Base-by-base conservation (phyloP, 2,797 vertebrate genomes). In the Taeniopygia guttata region DNA sequence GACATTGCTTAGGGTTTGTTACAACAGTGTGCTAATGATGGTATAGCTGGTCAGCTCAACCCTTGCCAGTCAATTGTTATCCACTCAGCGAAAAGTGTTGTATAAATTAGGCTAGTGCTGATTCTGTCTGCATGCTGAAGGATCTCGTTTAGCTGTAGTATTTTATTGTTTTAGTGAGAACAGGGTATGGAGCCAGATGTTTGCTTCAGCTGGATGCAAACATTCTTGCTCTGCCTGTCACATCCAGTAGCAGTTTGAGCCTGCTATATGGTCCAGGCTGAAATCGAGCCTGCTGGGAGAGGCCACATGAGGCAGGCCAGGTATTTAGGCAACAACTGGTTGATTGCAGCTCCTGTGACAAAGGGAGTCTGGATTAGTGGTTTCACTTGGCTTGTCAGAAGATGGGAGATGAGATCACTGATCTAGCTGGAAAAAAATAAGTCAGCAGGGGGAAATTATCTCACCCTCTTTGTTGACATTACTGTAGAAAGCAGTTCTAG, bases 381-480 rank as follows among this genome's bases (percentile, higher is more conserved):
- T 94, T 92, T 95, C 70, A n/a, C 80, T 94, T 92, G 87, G 73
- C 95, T 94, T 95, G 88, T 86, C 45, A 56, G 80, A 86, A 88
- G 87, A 75, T 46, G 91, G 77, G 82, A 95, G 83, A 86, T 91
- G 93, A 95, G 74, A 87, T 94, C 83, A 79, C 79, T 86, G 69
- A 93, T 94, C 73, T 79, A 84, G 83, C 74, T 95, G 96, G 96
- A 91, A 96, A 95, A 96, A 96, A 93, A 23, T 94, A 96, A 93
- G 93, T 96, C 95, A 95, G 87, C 94, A 54, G 63, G 80, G 87
- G 78, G 81, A 94, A 95, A 95, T 96, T 93, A 95, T 93, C 95
- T 91, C 92, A 95, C 76, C 76, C 52, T 91, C 92, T 95, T 86
- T 96, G 95, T 94, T 96, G 94, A 94, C 93, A 84, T 93, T 94